Evolutionary conservation across 2,888 invertebrate species (phyloP).

Genomic region (Bellardia pandia): DNA sequence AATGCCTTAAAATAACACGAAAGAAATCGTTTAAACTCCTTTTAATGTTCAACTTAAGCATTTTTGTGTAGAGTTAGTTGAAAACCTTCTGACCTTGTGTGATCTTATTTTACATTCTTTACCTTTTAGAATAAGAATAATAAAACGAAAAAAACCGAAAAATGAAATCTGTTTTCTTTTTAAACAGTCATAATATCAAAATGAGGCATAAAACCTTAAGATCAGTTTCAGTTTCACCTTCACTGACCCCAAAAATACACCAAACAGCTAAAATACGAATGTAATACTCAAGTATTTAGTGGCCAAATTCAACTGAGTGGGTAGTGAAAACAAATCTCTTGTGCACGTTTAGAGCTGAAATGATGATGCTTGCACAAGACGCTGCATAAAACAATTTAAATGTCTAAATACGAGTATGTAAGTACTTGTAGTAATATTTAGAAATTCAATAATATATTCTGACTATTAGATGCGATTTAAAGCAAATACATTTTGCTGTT

Average conservation of each 20-base stretch:
- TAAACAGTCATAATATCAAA: constrained; percentile 5
- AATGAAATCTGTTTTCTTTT: neutral
- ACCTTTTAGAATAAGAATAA: constrained; percentile 1
- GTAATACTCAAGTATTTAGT: neutral
- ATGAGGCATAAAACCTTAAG: constrained; percentile 66
- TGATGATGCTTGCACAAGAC: neutral
- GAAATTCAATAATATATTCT: neutral
- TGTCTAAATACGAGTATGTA: neutral
- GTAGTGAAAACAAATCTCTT: neutral
- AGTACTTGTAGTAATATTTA: neutral
- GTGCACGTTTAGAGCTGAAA: neutral
- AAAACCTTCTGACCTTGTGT: constrained; percentile 66
- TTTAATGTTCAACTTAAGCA: constrained; percentile 56
- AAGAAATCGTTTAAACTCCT: constrained; percentile 32
- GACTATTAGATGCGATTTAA: neutral
- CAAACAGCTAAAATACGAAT: neutral
- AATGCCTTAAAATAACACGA: neutral
- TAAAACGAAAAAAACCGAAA: neutral
- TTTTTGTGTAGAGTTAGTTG: constrained; percentile 9
- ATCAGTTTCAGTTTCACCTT: constrained; percentile 75
- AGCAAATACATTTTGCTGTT: neutral
- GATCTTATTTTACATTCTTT: constrained; percentile 14
- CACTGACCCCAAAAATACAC: constrained; percentile 60
- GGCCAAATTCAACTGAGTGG: constrained; percentile 35
- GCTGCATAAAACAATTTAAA: neutral